These are phyloP conservation scores for Sycophila sp. DNA, from an alignment of 1,140 invertebrate species.

Conservation along the genomic window DNA sequence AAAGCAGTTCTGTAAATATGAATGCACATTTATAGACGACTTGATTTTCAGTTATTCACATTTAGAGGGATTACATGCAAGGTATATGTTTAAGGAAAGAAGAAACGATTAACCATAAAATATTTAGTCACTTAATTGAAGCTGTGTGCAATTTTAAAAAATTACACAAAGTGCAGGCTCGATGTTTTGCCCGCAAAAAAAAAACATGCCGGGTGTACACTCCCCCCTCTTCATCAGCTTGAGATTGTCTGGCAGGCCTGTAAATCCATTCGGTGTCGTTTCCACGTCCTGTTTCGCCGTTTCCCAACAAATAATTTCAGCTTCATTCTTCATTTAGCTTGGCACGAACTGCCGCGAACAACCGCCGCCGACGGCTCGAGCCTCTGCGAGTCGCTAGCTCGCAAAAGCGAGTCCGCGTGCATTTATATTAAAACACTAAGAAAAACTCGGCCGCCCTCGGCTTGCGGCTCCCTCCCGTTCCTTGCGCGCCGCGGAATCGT, in stretches of 20 bases:
- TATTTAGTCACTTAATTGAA: no score
- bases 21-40: no score
- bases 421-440: slow-evolving; percentile 68
- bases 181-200: no score
- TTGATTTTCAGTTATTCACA: no score
- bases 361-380: slow-evolving; percentile 49
- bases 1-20: no score
- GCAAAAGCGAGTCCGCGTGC: slow-evolving; percentile 47
- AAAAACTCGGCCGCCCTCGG: slow-evolving; percentile 51
- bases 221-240: background rate
- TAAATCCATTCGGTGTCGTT: slow-evolving; percentile 66
- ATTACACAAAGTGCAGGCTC: no score
- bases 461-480: slow-evolving; percentile 42
- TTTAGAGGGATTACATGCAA: no score
- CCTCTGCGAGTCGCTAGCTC: slow-evolving; percentile 45
- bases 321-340: slow-evolving; percentile 68
- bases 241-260: slow-evolving; percentile 43
- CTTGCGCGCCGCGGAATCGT: slow-evolving; percentile 55
- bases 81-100: no score
- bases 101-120: no score
- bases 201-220: background rate
- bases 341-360: slow-evolving; percentile 68
- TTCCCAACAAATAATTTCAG: slow-evolving; percentile 68
- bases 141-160: no score
- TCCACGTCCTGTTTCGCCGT: slow-evolving; percentile 68